Percentiles rank a stretch among this genome's conserved stretches.
Evolutionary conservation across 1,140 invertebrate species (phyloP).

Genomic region (Sipha flava): DNA sequence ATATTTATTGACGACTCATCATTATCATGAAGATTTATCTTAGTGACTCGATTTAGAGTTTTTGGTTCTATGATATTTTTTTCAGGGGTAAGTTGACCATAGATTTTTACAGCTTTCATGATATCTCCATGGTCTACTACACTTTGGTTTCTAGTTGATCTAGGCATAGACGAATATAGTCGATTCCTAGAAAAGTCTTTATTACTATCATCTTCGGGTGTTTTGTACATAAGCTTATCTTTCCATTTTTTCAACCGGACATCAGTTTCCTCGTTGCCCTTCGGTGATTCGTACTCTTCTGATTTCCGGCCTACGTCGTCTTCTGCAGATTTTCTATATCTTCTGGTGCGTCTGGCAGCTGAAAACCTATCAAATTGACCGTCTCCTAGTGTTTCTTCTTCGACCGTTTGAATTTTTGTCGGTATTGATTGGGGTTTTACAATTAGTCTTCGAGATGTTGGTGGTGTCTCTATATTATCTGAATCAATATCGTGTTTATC

Average conservation of each 20-base stretch:
- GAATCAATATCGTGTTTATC: constrained; percentile 79
- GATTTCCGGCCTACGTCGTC: constrained; percentile 44
- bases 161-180: constrained; percentile 15
- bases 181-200: constrained; percentile 2
- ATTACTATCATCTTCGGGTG: not conserved
- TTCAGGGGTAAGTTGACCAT: not conserved
- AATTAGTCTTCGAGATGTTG: constrained; percentile 57
- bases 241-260: constrained; percentile 33
- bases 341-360: constrained; percentile 65
- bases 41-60: not conserved
- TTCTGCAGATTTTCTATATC: constrained; percentile 63
- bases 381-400: constrained; percentile 41
- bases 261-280: not conserved
- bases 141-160: not conserved
- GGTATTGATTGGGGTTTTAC: constrained; percentile 44
- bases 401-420: constrained; percentile 9
- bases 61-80: not conserved
- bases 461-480: constrained; percentile 83
- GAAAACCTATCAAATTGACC: constrained; percentile 80
- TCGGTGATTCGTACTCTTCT: constrained; percentile 1
- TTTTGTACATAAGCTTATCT: constrained; percentile 33
- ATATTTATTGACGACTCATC: not conserved
- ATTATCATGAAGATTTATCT: constrained; percentile 3
- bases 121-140: constrained; percentile 1
- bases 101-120: constrained; percentile 23